Base-by-base conservation (phyloP, 2,888 invertebrate species). In the Eumerus sabulonum region DNA sequence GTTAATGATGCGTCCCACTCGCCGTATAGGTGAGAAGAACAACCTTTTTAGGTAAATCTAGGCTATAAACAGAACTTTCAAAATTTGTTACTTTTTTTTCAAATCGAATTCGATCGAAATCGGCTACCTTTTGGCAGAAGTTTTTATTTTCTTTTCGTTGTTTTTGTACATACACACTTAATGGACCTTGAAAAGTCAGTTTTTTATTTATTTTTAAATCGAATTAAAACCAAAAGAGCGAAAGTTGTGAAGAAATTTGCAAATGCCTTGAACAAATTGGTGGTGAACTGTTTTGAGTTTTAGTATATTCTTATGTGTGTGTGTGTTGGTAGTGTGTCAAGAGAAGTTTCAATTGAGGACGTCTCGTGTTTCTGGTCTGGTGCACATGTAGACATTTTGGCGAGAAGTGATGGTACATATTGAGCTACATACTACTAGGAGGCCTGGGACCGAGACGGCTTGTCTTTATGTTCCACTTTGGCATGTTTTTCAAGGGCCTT, bases 21-120 rank as follows among this genome's bases (percentile, higher is more conserved):
- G 81, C 89, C 89, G 38, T 88, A 87, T 85, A 87, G 87, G 86
- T 87, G 85, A 85, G 85, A 83, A 82, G 84, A 82, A 84, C 85
- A 84, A 82, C 84, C 83, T 82, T 83, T 77, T 84, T 85, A 85
- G 85, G 85, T 85, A 85, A 83, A 85, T 84, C 85, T 82, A 83
- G 84, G 83, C 84, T 84, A 83, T 79, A 68, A 83, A 82, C 82
- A 83, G 76, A 77, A 82, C 81, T 48, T 76, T 71, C 76, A 76
- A 81, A 81, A 70, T 81, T 71, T n/a, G n/a, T n/a, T n/a, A n/a
- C n/a, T n/a, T 14, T 72, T 53, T 51, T 82, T 68, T 76, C 67
- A 45, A 63, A 72, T 71, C 60, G 67, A 81, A 79, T 38, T 64
- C 53, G 54, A 71, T 60, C 44, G 38, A 38, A 59, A 59, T 47